phyloP scores from a whole-genome alignment of 2,888 invertebrate species.

The Epistrophe eligans region DNA sequence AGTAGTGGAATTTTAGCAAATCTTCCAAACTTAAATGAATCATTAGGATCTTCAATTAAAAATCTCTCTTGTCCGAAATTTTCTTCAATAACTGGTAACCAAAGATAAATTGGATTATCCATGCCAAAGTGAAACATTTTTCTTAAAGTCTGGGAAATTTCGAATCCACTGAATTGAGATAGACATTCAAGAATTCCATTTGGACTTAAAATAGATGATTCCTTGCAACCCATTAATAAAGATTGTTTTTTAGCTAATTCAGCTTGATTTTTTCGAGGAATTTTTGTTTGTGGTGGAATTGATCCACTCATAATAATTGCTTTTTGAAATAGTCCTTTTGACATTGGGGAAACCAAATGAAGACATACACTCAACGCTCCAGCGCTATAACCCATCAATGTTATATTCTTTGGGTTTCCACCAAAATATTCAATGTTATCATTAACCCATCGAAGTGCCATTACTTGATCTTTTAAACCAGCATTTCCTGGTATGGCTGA shows the following conservation, averaged over 20 bases:
- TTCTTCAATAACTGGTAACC: conserved; percentile 85
- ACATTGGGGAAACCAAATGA: conserved; percentile 82
- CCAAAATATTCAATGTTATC: conserved; percentile 85
- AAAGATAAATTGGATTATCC: conserved; percentile 80
- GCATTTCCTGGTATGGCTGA: conserved; percentile 85
- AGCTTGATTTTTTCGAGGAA: conserved; percentile 83
- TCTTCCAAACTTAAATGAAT: conserved; percentile 82
- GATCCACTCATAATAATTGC: conserved; percentile 85
- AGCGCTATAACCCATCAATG: conserved; percentile 84
- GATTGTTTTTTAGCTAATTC: conserved; percentile 85
- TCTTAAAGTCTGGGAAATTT: conserved; percentile 77
- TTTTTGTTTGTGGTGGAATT: conserved; percentile 78
- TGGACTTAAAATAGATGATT: conserved; percentile 77
- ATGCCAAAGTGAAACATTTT: conserved; percentile 78
- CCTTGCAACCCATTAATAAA: conserved; percentile 83
- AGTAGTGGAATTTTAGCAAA: conserved; percentile 84
- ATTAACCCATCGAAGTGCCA: conserved; percentile 85
- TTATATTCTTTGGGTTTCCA: conserved; percentile 85
- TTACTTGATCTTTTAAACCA: conserved; percentile 86
- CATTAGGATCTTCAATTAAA: conserved; percentile 84
- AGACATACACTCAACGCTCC: conserved; percentile 79
- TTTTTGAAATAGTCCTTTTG: conserved; percentile 84
- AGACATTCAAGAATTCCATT: conserved; percentile 84
- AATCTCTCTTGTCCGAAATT: conserved; percentile 85
- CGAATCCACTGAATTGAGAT: conserved; percentile 78